Evolutionary conservation across 2,888 invertebrate genomes (phyloP).

Genomic region (Minunthozetes semirufus): DNA sequence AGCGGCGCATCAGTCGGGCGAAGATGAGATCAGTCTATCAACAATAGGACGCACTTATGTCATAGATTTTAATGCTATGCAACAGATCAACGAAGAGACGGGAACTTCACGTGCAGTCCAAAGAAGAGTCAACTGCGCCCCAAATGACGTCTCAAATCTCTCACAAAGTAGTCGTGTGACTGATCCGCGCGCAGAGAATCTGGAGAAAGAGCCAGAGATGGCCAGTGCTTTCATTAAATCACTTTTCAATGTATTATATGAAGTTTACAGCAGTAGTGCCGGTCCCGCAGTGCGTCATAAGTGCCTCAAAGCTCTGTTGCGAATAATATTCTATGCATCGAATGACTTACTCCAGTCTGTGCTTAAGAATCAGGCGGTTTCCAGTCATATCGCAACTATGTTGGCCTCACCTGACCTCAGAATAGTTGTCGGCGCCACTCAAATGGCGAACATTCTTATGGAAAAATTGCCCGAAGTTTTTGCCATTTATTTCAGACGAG

Average conservation of each 20-base stretch:
- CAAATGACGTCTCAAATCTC: conserved; percentile 33
- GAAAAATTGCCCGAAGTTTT: conserved; percentile 91
- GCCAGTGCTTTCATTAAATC: conserved; percentile 66
- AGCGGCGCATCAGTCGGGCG: conserved; percentile 82
- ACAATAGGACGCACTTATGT: conserved; percentile 90
- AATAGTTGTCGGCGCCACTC: conserved; percentile 91
- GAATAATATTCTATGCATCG: conserved; percentile 92
- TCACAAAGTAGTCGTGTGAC: conserved; percentile 14
- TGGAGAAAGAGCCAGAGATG: conserved; percentile 63
- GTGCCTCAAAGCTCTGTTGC: conserved; percentile 85
- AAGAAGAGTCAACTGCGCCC: conserved; percentile 56
- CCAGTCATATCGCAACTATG: conserved; percentile 94
- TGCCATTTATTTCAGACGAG: conserved; percentile 87
- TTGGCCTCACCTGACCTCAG: conserved; percentile 92
- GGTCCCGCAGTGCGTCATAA: conserved; percentile 96
- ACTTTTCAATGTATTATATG: conserved; percentile 87
- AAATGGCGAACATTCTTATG: conserved; percentile 95
- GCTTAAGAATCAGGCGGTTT: conserved; percentile 68
- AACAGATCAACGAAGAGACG: conserved; percentile 96
- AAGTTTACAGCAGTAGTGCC: conserved; percentile 96
- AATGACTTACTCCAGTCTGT: conserved; percentile 70
- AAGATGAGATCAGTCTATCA: conserved; percentile 88
- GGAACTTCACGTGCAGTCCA: conserved; percentile 89
- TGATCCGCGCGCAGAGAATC: conserved; percentile 63
- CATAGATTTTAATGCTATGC: conserved; percentile 93